These are phyloP conservation scores for Platichthys stellatus DNA, from an alignment of 2,113 vertebrate species.

Conservation along the genomic window DNA sequence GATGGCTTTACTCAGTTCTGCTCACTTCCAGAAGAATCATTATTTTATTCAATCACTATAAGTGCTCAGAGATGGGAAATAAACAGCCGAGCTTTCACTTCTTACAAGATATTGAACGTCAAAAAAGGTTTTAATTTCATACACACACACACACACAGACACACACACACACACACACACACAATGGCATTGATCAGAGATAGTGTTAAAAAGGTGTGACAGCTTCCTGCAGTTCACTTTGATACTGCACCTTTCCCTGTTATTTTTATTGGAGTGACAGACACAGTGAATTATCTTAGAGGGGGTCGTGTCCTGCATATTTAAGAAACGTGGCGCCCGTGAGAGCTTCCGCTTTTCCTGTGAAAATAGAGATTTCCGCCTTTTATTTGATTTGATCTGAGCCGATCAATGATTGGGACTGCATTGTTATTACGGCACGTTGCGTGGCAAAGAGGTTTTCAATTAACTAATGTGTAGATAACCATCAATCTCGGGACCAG, in stretches of 20 bases:
- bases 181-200: background rate
- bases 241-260: background rate
- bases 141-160: background rate
- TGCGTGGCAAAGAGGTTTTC: slow-evolving; percentile 82
- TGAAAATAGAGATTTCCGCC: slow-evolving; percentile 71
- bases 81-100: slow-evolving; percentile 20
- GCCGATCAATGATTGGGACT: slow-evolving; percentile 80
- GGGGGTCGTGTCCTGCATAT: slow-evolving; percentile 46
- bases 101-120: slow-evolving; percentile 24
- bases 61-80: slow-evolving; percentile 13
- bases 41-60: slow-evolving; percentile 18
- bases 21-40: slow-evolving; percentile 23
- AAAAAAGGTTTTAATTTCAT: slow-evolving; percentile 31
- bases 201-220: slow-evolving; percentile 8
- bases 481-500: slow-evolving; percentile 79
- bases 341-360: slow-evolving; percentile 68
- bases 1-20: slow-evolving; percentile 15
- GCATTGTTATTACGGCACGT: slow-evolving; percentile 76
- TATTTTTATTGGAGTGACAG: slow-evolving; percentile 7
- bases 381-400: slow-evolving; percentile 83
- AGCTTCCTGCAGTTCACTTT: background rate
- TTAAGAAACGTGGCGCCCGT: slow-evolving; percentile 68
- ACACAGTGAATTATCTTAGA: slow-evolving; percentile 30
- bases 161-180: background rate
- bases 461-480: slow-evolving; percentile 88